Percentiles rank a stretch among this genome's conserved stretches.
phyloP scores from a whole-genome alignment of 2,113 vertebrate genomes.

The Toxostoma redivivum region DNA sequence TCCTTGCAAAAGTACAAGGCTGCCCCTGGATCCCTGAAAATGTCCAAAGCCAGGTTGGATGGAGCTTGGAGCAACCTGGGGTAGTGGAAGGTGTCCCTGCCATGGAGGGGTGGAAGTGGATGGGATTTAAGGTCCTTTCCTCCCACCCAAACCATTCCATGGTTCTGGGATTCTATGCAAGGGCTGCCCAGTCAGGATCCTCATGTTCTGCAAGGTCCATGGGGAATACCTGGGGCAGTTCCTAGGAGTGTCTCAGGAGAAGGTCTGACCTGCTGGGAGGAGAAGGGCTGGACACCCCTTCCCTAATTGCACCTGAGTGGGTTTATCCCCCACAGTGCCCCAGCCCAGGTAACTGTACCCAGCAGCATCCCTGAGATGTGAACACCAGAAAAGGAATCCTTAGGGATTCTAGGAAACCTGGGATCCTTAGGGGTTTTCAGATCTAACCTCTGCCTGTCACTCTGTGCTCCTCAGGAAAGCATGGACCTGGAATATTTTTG shows the following conservation, averaged over 20 bases:
- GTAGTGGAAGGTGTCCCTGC: background rate
- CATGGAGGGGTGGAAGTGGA: accelerated
- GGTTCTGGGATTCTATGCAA: background rate
- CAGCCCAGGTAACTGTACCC: background rate
- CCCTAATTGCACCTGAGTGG: background rate
- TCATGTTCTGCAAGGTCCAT: background rate
- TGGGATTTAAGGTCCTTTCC: background rate
- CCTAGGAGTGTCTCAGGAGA: background rate
- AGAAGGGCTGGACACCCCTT: background rate
- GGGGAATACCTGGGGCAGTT: background rate
- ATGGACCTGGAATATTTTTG: background rate
- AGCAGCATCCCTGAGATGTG: background rate
- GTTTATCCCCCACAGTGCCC: accelerated
- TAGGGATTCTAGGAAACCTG: background rate
- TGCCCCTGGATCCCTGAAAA: background rate
- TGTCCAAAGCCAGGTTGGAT: background rate
- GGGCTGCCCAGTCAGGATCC: background rate
- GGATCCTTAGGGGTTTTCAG: background rate
- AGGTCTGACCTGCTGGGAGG: background rate
- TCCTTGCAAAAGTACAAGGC: background rate
- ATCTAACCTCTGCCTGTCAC: too few species aligned
- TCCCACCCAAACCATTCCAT: background rate
- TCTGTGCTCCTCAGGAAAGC: background rate
- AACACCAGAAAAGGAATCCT: background rate
- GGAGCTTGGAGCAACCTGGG: background rate